phyloP scores from a whole-genome alignment of 1,140 invertebrate genomes.

The Cotesia glomerata region DNA sequence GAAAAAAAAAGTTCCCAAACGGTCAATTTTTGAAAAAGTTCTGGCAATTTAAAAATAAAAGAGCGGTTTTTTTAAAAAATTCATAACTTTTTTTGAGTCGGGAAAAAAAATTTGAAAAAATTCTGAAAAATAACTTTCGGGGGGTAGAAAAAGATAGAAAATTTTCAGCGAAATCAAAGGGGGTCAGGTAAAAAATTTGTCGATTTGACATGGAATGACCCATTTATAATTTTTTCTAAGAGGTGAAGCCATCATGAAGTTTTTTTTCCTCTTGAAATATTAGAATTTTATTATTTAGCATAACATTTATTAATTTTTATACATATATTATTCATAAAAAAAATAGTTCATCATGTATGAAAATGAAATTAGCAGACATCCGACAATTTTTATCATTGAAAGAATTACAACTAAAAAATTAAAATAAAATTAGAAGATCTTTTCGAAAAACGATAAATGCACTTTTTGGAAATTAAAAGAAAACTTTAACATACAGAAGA shows the following conservation, averaged over 20 bases:
- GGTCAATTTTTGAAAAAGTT: slow-evolving; percentile 1
- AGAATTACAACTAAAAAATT: too few species aligned
- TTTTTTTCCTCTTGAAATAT: background rate
- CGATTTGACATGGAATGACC: background rate
- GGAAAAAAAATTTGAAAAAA: background rate
- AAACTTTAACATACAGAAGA: too few species aligned
- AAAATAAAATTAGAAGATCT: too few species aligned
- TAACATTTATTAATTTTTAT: too few species aligned
- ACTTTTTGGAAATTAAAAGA: too few species aligned
- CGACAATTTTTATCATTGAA: too few species aligned
- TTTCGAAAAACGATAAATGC: too few species aligned
- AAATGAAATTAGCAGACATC: too few species aligned
- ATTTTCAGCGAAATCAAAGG: background rate
- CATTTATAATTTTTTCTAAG: too few species aligned
- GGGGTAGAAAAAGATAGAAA: background rate
- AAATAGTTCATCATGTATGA: too few species aligned
- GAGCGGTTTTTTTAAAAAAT: background rate
- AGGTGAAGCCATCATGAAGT: too few species aligned
- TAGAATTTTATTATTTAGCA: background rate
- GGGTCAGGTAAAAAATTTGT: background rate
- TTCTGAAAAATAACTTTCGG: background rate
- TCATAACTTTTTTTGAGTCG: background rate
- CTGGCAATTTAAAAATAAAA: background rate
- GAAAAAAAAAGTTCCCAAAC: background rate
- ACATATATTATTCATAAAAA: too few species aligned